Percentiles rank a stretch among this genome's conserved stretches.
Evolutionary conservation across 2,888 invertebrate species (phyloP).

Genomic region (Megalurothrips usitatus): DNA sequence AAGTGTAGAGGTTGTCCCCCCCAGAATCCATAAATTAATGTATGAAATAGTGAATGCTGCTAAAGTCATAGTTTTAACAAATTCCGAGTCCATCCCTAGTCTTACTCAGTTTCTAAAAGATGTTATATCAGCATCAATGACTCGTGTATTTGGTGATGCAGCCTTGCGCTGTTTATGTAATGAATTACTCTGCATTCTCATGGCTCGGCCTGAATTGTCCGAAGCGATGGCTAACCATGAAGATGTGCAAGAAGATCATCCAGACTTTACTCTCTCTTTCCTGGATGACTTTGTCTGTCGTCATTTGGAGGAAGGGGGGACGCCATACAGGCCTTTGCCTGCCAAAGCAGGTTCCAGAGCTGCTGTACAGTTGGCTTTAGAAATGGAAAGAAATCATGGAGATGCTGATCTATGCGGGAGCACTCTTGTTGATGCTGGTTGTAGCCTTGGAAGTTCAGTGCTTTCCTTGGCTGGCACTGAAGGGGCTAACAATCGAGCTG

Average conservation of each 20-base stretch:
- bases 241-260: background rate
- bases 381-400: background rate
- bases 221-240: background rate
- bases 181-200: background rate
- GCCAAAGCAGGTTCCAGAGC: conserved; percentile 17
- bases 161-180: background rate
- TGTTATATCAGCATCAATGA: background rate
- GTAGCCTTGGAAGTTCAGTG: background rate
- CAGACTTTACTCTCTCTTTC: conserved; percentile 33
- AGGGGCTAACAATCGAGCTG: background rate
- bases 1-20: conserved; percentile 4
- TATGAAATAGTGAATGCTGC: conserved; percentile 27
- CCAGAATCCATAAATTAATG: conserved; percentile 24
- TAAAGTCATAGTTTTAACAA: background rate
- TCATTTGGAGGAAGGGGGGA: conserved; percentile 21
- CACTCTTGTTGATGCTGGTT: background rate
- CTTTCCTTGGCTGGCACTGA: background rate
- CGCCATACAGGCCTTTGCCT: conserved; percentile 25
- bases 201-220: background rate
- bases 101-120: conserved; percentile 20
- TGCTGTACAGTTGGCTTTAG: conserved; percentile 28
- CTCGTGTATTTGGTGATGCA: background rate
- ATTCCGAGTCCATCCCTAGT: background rate
- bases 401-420: background rate
- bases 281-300: conserved; percentile 31